phyloP scores from a whole-genome alignment of 2,797 vertebrate species.

The Chiroxiphia lanceolata region DNA sequence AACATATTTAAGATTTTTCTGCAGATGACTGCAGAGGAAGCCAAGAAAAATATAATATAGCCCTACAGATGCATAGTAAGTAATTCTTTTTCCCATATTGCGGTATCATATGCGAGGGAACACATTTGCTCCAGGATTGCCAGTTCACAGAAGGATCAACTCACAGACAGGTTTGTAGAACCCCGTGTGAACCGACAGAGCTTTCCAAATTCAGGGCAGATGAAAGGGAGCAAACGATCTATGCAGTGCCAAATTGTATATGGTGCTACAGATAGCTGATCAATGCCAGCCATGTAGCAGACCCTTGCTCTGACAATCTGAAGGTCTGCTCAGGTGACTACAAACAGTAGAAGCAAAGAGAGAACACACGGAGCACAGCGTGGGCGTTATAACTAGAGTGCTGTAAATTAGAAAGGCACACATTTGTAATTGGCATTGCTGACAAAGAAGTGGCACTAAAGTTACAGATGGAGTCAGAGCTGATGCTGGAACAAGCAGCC shows the following conservation, averaged over 20 bases:
- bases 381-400: conserved; percentile 70
- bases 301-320: conserved; percentile 50
- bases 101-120: conserved; percentile 60
- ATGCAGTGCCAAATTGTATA: conserved; percentile 35
- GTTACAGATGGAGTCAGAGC: conserved; percentile 78
- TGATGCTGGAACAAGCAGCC: conserved; percentile 77
- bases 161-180: conserved; percentile 58
- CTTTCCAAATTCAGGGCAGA: conserved; percentile 61
- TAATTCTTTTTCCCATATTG: conserved; percentile 69
- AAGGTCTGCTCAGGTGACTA: conserved; percentile 64
- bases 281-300: conserved; percentile 54
- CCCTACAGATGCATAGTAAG: conserved; percentile 62
- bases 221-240: conserved; percentile 46
- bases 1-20: conserved; percentile 66
- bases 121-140: conserved; percentile 65
- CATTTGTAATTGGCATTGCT: conserved; percentile 77
- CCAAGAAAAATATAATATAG: conserved; percentile 66
- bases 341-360: conserved; percentile 63
- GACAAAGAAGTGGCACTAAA: conserved; percentile 77
- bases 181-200: conserved; percentile 24
- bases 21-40: conserved; percentile 47
- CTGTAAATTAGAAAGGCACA: conserved; percentile 74
- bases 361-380: conserved; percentile 67
- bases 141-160: conserved; percentile 59
- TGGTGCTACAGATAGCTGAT: conserved; percentile 49